Conservation (phyloP, 2,797 vertebrate species). For the Micromesistius poutassou region DNA sequence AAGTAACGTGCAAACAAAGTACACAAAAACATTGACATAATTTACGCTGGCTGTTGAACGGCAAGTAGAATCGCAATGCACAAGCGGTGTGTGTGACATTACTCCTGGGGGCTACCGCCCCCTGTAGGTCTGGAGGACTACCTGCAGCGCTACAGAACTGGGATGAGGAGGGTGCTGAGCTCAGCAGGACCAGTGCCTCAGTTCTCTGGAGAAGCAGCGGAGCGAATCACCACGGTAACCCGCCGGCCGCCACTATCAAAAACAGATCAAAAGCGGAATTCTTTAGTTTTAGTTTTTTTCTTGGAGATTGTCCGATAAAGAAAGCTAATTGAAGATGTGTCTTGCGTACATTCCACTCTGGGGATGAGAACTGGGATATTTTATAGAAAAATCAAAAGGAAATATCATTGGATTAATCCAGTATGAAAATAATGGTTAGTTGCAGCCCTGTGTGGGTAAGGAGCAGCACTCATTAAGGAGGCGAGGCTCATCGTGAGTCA, state of each 20-base stretch:
- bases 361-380: background rate
- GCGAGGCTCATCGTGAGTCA: background rate
- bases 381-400: background rate
- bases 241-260: background rate
- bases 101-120: background rate
- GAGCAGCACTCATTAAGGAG: background rate
- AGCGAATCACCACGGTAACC: constrained; percentile 76
- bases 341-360: background rate
- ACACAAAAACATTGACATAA: background rate
- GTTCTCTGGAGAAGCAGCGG: constrained; percentile 76
- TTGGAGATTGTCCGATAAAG: background rate
- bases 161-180: constrained; percentile 80
- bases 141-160: constrained; percentile 81
- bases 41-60: background rate
- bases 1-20: no score
- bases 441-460: background rate
- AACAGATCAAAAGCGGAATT: background rate
- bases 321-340: background rate
- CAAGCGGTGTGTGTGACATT: background rate
- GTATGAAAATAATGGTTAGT: background rate
- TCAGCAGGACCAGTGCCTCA: constrained; percentile 87
- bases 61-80: background rate
- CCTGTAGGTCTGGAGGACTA: constrained; percentile 85
- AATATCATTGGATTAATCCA: background rate
- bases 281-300: background rate